Percentiles rank a stretch among this genome's conserved stretches.
Conservation (phyloP, 2,797 vertebrate species). For the Syncerus caffer region DNA sequence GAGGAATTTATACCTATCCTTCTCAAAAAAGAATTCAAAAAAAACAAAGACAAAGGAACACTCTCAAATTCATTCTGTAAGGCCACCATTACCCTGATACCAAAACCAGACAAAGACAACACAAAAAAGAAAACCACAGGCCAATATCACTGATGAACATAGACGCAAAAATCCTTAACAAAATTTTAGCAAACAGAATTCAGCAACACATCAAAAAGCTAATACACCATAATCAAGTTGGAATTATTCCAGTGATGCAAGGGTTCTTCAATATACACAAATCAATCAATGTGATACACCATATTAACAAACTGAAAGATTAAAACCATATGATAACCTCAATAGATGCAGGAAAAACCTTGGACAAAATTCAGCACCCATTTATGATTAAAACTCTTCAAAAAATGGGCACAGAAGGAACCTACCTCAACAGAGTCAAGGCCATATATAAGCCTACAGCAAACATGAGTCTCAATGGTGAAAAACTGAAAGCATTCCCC, state of each 20-base stretch:
- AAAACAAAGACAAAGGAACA: neutral
- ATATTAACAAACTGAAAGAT: neutral
- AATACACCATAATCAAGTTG: neutral
- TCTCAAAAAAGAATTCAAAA: neutral
- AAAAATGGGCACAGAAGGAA: neutral
- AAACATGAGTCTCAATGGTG: neutral
- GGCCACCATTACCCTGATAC: neutral
- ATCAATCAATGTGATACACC: neutral
- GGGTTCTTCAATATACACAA: neutral
- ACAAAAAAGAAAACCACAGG: neutral
- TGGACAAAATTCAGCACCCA: neutral
- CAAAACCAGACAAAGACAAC: neutral
- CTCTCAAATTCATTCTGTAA: neutral
- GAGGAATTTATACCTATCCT: neutral
- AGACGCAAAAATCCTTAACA: neutral
- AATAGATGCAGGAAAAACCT: neutral
- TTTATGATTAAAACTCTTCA: neutral
- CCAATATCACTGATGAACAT: neutral
- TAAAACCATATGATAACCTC: neutral
- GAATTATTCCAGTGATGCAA: neutral
- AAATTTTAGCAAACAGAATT: neutral
- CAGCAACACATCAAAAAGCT: neutral
- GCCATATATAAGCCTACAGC: neutral
- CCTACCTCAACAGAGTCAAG: neutral
- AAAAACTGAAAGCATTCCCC: neutral